phyloP scores from a whole-genome alignment of 2,113 vertebrate genomes.

The Puntigrus tetrazona region DNA sequence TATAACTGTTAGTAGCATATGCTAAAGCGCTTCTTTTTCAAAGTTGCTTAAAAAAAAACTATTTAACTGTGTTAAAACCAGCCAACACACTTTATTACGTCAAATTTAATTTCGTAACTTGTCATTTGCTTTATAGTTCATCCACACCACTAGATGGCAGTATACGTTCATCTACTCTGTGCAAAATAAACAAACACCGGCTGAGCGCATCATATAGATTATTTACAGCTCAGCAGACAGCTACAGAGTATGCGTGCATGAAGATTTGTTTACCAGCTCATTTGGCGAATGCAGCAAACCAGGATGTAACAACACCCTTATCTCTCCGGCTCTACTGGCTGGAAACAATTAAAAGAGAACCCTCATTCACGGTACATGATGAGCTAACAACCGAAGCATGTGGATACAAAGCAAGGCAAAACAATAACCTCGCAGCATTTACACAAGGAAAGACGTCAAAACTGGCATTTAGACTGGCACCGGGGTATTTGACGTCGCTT shows the following conservation, averaged over 20 bases:
- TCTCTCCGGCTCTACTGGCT: slow-evolving; percentile 49
- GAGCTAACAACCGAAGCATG: background rate
- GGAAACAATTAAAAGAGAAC: slow-evolving; percentile 64
- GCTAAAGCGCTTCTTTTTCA: too few relatives aligned
- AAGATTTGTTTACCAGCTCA: slow-evolving; percentile 2
- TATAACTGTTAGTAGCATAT: too few relatives aligned
- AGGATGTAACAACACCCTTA: slow-evolving; percentile 40
- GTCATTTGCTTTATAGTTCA: too few relatives aligned
- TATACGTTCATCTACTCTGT: background rate
- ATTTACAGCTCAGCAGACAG: background rate
- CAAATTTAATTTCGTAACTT: too few relatives aligned
- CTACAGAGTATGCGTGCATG: background rate
- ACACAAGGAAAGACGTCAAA: background rate
- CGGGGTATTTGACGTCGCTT: background rate
- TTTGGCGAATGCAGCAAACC: slow-evolving; percentile 38
- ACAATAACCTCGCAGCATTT: background rate
- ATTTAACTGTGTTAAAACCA: too few relatives aligned
- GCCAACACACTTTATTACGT: background rate
- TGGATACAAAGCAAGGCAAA: background rate
- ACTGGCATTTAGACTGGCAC: background rate
- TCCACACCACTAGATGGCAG: background rate
- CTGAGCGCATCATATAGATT: background rate
- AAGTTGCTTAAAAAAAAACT: too few relatives aligned
- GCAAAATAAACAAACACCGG: background rate
- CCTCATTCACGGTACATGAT: background rate